Evolutionary conservation across 1,140 invertebrate genomes (phyloP).

Genomic region (Trichomalopsis sarcophagae): DNA sequence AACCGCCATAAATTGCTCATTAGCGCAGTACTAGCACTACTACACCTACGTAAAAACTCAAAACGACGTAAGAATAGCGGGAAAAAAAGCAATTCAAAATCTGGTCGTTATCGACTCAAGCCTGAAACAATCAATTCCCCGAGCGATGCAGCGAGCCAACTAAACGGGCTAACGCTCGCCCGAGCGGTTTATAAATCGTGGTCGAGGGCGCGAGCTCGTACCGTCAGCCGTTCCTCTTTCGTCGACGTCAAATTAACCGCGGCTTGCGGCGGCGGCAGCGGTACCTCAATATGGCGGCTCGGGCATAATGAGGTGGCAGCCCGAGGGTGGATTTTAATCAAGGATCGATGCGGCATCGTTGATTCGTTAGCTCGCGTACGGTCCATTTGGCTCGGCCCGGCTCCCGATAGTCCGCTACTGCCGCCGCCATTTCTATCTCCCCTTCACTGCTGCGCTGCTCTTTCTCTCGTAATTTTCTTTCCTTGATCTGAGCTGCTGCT

Average conservation of each 20-base stretch:
- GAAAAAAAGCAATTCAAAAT: not conserved
- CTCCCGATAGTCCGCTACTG: constrained; percentile 58
- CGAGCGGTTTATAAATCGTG: constrained; percentile 18
- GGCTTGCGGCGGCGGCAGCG: constrained; percentile 17
- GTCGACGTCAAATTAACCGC: constrained; percentile 63
- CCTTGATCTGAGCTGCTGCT: not conserved
- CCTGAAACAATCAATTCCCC: constrained; percentile 14
- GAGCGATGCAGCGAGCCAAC: not conserved
- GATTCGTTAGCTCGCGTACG: constrained; percentile 59
- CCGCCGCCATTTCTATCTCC: constrained; percentile 48
- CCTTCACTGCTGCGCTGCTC: not conserved
- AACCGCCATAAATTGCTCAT: constrained; percentile 9
- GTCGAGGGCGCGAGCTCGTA: not conserved
- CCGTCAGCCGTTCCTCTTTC: constrained; percentile 50
- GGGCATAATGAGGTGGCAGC: constrained; percentile 69
- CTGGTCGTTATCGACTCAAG: not conserved
- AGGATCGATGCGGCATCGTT: constrained; percentile 67
- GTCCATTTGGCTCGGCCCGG: constrained; percentile 58
- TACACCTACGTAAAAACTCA: not conserved
- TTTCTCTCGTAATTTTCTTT: not conserved
- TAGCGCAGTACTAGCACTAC: not conserved
- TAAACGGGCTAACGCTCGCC: not conserved
- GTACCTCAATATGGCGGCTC: constrained; percentile 40
- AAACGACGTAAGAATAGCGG: not conserved
- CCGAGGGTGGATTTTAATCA: constrained; percentile 69